Evolutionary conservation across 1,140 invertebrate species (phyloP), one percentile per base, ranked within the genome.

Genomic region (Cherax destructor): DNA sequence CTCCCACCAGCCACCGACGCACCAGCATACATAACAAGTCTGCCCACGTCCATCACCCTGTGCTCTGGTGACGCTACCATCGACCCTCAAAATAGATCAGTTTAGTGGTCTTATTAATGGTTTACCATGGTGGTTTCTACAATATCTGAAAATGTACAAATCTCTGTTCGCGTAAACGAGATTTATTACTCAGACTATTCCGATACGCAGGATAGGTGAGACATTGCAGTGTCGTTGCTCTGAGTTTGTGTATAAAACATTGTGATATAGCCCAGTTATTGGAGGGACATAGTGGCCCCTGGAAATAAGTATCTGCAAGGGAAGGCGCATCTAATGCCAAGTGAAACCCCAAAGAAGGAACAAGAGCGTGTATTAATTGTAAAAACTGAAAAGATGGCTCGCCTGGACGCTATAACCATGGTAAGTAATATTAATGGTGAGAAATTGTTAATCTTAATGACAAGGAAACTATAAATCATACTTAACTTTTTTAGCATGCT

Each of bases 81-180:
- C 24, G 5, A 9, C 24, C 21, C n/a, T 9, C 69, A 74, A 30
- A 30, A 74, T 74, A 74, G 69, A 24, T 24, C 69, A 30, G 21
- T 61, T 59, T 1, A n/a, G 30, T 90, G 65, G 52, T 77, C 74
- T 81, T 30, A 91, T 91, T 91, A 86, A 91, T 91, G 90, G 41
- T 91, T 74, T 91, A 91, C 79, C 84, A 91, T 91, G 90, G 90
- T 91, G 84, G 90, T 91, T 86, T 78, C 84, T n/a, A 87, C 90
- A 18, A 72, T 74, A 65, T 80, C 76, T 80, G 90, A 91, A 91
- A 65, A 91, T 74, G 84, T 91, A 5, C 78, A 59, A 5, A 91
- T 91, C 78, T 91, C 79, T 24, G 61, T 91, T 80, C 90, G 90
- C 0, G 84, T 91, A 69, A 91, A 91, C 84, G 90, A 86, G 84